These are phyloP conservation scores for Lepidurus apus DNA, from an alignment of 1,140 invertebrate species.

Conservation along the genomic window DNA sequence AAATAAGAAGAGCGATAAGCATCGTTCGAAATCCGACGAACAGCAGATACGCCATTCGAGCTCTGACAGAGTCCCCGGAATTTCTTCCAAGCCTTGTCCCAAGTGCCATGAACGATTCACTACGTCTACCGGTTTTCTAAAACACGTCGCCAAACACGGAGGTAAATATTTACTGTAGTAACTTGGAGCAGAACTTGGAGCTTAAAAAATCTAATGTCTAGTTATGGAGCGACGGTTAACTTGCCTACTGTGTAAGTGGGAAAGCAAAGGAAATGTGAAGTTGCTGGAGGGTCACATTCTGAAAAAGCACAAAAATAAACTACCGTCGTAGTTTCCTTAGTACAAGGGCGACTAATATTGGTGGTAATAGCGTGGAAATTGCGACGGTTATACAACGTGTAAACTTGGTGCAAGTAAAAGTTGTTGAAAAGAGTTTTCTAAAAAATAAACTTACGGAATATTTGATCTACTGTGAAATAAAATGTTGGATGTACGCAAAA, in stretches of 20 bases:
- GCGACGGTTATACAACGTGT: background rate
- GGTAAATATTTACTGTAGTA: constrained; percentile 11
- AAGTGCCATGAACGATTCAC: constrained; percentile 31
- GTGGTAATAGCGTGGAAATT: too few species aligned
- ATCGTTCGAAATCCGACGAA: background rate
- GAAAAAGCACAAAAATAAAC: background rate
- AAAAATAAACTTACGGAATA: background rate
- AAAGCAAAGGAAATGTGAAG: constrained; percentile 5
- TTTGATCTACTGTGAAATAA: background rate
- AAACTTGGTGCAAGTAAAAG: background rate
- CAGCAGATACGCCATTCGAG: background rate
- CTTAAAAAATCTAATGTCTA: background rate
- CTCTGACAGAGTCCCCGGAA: constrained; percentile 24
- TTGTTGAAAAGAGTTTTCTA: background rate
- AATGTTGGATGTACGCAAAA: background rate
- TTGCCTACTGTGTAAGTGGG: constrained; percentile 25
- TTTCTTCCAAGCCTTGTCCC: constrained; percentile 33
- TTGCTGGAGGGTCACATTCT: background rate
- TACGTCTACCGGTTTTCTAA: constrained; percentile 29
- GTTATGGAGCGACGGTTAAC: background rate
- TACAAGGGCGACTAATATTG: background rate
- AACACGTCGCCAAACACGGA: constrained; percentile 28
- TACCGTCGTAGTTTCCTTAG: background rate
- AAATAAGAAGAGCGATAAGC: background rate
- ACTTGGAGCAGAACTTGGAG: background rate